phyloP scores from a whole-genome alignment of 1,140 invertebrate species.

The Dolichoris vasculosae region DNA sequence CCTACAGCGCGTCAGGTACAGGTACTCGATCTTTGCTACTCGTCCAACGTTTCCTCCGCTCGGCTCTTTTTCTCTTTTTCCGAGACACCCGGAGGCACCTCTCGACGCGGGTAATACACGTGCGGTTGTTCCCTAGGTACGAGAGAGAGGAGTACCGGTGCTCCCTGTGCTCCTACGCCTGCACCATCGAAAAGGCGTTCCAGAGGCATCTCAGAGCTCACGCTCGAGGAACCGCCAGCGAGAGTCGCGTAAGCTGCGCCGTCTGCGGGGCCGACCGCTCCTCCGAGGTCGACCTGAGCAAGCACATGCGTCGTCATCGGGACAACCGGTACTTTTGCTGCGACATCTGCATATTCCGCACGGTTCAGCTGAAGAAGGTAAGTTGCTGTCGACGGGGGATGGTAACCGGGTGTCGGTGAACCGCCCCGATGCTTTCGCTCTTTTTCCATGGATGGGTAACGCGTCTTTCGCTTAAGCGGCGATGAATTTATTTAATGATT shows the following conservation, averaged over 20 bases:
- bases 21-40: constrained; percentile 61
- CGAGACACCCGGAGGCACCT: neutral
- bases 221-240: constrained; percentile 66
- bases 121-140: constrained; percentile 65
- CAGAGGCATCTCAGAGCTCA: constrained; percentile 74
- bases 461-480: too few species aligned
- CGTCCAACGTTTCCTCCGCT: neutral
- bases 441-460: too few species aligned
- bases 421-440: too few species aligned
- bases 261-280: constrained; percentile 77
- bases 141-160: constrained; percentile 77
- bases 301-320: constrained; percentile 77
- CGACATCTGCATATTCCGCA: constrained; percentile 77
- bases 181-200: constrained; percentile 77
- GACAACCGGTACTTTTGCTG: constrained; percentile 77
- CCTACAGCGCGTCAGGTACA: constrained; percentile 74
- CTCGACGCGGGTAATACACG: neutral
- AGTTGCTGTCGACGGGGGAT: neutral
- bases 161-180: constrained; percentile 75
- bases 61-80: neutral
- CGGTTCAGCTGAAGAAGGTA: constrained; percentile 77
- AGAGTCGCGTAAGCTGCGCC: constrained; percentile 75
- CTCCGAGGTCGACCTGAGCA: constrained; percentile 74
- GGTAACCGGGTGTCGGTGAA: too few species aligned
- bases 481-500: too few species aligned